phyloP scores from a whole-genome alignment of 37 sponge, comb jelly and placozoan species.

The Cliona cf. orientalis region DNA sequence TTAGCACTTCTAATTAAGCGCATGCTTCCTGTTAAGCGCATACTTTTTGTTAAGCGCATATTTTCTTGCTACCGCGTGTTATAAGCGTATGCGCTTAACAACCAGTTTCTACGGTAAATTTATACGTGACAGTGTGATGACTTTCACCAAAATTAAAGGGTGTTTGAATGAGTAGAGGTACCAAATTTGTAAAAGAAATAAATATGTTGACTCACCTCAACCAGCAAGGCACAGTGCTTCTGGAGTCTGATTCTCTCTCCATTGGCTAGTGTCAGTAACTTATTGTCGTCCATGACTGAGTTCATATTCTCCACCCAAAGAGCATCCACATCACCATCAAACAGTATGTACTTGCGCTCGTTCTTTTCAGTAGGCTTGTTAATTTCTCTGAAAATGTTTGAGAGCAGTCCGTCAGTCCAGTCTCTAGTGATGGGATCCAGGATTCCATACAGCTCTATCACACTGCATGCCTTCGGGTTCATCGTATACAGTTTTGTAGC shows the following conservation, averaged over 20 bases:
- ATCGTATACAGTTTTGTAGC: constrained; percentile 89
- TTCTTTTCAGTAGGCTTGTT: constrained; percentile 99
- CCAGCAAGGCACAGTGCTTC: constrained; percentile 96
- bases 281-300: constrained; percentile 99
- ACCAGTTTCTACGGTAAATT: no score
- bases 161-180: background rate
- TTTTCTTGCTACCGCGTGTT: no score
- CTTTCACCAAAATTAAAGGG: background rate
- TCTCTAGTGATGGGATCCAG: constrained; percentile 98
- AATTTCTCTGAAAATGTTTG: constrained; percentile 98
- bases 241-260: constrained; percentile 98
- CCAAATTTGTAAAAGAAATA: background rate
- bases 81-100: no score
- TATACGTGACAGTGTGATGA: background rate
- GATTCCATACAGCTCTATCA: constrained; percentile 98
- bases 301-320: constrained; percentile 99
- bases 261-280: constrained; percentile 97
- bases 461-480: constrained; percentile 97
- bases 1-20: no score
- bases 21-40: no score
- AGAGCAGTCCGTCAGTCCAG: constrained; percentile 99
- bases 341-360: constrained; percentile 90
- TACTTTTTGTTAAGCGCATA: no score
- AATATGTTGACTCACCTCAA: constrained; percentile 72
- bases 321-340: constrained; percentile 99